Percentiles rank a stretch among this genome's conserved stretches.
These are phyloP conservation scores for Agrotis ipsilon DNA, from an alignment of 2,888 invertebrate genomes.

Conservation along the genomic window DNA sequence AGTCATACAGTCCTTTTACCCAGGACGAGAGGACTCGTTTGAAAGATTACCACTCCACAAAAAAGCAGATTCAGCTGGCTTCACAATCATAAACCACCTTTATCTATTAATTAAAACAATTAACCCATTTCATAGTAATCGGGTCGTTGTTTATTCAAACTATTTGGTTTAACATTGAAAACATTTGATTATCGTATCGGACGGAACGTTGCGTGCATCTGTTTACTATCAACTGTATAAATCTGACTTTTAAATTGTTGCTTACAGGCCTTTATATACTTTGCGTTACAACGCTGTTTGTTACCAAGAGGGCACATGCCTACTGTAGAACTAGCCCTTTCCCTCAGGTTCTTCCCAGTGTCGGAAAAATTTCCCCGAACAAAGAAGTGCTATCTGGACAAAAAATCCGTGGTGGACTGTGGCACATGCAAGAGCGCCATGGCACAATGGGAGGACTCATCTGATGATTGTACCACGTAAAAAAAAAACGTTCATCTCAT, in stretches of 20 bases:
- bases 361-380: no score
- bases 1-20: no score
- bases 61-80: not conserved
- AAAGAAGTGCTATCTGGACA: no score
- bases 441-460: no score
- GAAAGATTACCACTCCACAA: not conserved
- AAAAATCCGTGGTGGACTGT: not conserved
- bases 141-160: constrained; percentile 29
- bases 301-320: not conserved
- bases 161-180: constrained; percentile 19
- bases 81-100: not conserved
- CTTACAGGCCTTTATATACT: constrained; percentile 25
- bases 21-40: no score
- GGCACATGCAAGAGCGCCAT: no score
- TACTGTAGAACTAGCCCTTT: not conserved
- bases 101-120: constrained; percentile 36
- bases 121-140: constrained; percentile 27
- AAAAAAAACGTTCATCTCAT: not conserved
- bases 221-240: constrained; percentile 51
- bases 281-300: constrained; percentile 12
- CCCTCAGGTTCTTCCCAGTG: no score
- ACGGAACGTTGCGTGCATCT: constrained; percentile 53
- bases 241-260: constrained; percentile 54
- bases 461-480: no score
- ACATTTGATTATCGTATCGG: constrained; percentile 43